phyloP scores from a whole-genome alignment of 2,888 invertebrate genomes.

The Agonopterix subpropinquella region DNA sequence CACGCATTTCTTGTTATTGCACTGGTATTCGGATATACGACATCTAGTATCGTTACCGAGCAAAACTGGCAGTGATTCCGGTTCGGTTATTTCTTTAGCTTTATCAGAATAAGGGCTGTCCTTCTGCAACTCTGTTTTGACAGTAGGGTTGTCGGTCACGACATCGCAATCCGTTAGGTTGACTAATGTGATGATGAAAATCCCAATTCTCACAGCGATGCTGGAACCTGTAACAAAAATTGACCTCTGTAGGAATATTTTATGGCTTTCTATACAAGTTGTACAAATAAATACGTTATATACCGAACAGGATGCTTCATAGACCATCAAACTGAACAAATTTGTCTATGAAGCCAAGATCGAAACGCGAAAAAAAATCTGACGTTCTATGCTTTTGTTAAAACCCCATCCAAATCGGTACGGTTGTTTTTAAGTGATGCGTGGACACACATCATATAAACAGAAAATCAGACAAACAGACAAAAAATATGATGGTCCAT shows the following conservation, averaged over 20 bases:
- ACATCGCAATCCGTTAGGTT: constrained; percentile 50
- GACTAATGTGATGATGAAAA: constrained; percentile 35
- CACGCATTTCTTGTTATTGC: constrained; percentile 80
- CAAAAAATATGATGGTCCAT: no score
- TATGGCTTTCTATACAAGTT: neutral
- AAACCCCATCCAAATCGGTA: no score
- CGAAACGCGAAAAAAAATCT: no score
- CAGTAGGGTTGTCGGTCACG: constrained; percentile 34
- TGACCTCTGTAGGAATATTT: neutral
- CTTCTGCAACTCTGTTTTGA: constrained; percentile 30
- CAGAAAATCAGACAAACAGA: no score
- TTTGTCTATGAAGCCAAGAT: no score
- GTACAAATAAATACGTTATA: no score
- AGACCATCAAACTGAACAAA: no score
- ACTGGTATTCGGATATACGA: constrained; percentile 80
- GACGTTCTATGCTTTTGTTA: no score
- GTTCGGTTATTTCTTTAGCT: constrained; percentile 46
- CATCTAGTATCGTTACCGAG: constrained; percentile 72
- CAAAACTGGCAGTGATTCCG: constrained; percentile 55
- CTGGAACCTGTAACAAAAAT: constrained; percentile 55
- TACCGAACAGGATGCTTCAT: no score
- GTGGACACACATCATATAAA: no score
- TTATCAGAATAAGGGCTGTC: constrained; percentile 27
- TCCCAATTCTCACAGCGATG: constrained; percentile 37
- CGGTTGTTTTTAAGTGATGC: no score